phyloP scores from a whole-genome alignment of 1,140 invertebrate species.

The Odontomachus brunneus region DNA sequence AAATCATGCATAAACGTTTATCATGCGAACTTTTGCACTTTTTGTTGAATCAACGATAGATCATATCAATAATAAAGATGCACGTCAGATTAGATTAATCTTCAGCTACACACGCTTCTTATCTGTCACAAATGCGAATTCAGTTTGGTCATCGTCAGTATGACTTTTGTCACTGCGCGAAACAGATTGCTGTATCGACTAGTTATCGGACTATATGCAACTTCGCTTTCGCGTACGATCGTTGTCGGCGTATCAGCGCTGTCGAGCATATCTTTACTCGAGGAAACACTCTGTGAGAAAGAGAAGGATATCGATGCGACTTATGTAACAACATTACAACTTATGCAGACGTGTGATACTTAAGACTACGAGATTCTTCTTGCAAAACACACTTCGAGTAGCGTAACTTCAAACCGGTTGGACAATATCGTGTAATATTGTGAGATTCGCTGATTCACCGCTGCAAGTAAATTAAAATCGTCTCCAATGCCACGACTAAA shows the following conservation, averaged over 20 bases:
- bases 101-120: not conserved
- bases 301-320: not conserved
- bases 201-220: not conserved
- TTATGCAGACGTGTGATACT: too few species aligned
- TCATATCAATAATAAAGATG: too few species aligned
- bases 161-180: not conserved
- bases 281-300: not conserved
- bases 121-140: not conserved
- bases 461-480: too few species aligned
- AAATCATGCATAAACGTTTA: too few species aligned
- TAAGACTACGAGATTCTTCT: too few species aligned
- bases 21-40: too few species aligned
- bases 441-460: too few species aligned
- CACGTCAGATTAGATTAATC: constrained; percentile 37
- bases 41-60: too few species aligned
- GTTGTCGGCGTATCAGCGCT: not conserved
- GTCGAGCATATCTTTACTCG: not conserved
- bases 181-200: not conserved
- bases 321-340: not conserved
- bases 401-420: too few species aligned
- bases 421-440: too few species aligned
- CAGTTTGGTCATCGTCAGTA: not conserved
- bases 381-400: too few species aligned
- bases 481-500: too few species aligned
- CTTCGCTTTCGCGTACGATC: not conserved